Evolutionary conservation across 2,888 invertebrate genomes (phyloP).

Genomic region (Halocaridina rubra): DNA sequence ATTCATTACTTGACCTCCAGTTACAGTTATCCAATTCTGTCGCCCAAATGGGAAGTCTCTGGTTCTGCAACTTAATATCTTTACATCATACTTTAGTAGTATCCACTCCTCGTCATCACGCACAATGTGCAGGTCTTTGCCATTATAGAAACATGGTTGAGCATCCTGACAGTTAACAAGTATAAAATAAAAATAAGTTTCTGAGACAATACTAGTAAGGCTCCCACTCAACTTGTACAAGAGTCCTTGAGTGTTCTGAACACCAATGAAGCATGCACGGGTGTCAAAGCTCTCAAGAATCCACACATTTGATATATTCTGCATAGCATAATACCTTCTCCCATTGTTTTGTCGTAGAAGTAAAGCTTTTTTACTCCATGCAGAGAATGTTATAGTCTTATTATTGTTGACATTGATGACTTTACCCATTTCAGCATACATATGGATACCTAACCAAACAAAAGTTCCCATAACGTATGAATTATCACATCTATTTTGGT

Average conservation of each 20-base stretch:
- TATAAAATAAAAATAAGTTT: background rate
- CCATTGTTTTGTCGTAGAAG: background rate
- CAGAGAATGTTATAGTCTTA: background rate
- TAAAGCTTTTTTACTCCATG: no score
- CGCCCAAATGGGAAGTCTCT: background rate
- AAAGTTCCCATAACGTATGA: slow-evolving; percentile 4
- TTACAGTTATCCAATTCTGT: background rate
- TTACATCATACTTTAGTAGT: background rate
- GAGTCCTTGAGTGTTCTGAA: background rate
- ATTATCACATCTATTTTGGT: background rate
- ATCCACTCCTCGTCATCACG: background rate
- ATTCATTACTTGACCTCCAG: background rate
- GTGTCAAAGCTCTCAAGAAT: background rate
- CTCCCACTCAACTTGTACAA: background rate
- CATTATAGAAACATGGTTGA: background rate
- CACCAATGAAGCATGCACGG: background rate
- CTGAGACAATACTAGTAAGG: background rate
- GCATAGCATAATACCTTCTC: background rate
- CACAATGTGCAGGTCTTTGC: background rate
- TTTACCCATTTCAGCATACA: background rate
- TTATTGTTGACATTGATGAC: background rate
- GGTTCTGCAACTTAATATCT: background rate
- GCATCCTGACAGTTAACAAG: background rate
- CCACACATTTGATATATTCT: background rate
- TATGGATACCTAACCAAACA: slow-evolving; percentile 9